Percentiles rank a stretch among this genome's conserved stretches.
phyloP scores from a whole-genome alignment of 2,113 vertebrate genomes.

The Alces alces region DNA sequence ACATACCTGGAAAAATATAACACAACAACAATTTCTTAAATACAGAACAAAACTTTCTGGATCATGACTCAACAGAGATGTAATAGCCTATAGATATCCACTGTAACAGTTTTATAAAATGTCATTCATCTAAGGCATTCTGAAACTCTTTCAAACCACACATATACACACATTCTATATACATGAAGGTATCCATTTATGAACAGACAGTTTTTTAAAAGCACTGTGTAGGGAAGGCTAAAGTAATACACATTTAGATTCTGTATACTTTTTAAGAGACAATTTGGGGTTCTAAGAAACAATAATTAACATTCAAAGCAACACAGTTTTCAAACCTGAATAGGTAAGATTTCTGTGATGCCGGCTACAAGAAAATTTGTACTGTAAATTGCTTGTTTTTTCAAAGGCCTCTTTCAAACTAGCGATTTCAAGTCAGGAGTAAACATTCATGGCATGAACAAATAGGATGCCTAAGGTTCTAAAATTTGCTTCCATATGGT shows the following conservation, averaged over 20 bases:
- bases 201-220: constrained; percentile 27
- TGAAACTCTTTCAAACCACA: constrained; percentile 13
- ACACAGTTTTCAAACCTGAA: constrained; percentile 19
- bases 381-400: constrained; percentile 20
- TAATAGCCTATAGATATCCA: neutral
- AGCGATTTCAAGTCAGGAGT: constrained; percentile 37
- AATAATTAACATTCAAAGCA: constrained; percentile 44
- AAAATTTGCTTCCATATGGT: neutral
- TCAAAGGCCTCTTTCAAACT: constrained; percentile 47
- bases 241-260: constrained; percentile 13
- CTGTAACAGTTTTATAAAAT: constrained; percentile 39
- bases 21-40: constrained; percentile 45
- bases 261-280: constrained; percentile 26
- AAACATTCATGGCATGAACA: constrained; percentile 22
- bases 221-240: neutral
- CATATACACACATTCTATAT: neutral
- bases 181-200: constrained; percentile 32
- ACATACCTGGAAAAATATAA: constrained; percentile 43
- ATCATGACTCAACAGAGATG: constrained; percentile 20
- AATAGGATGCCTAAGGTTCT: neutral
- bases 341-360: neutral
- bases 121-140: constrained; percentile 43
- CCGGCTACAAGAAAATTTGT: constrained; percentile 36
- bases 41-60: constrained; percentile 36
- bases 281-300: constrained; percentile 18